phyloP scores from a whole-genome alignment of 64 coral and sea anemone genomes.

The Trachythela sp. region DNA sequence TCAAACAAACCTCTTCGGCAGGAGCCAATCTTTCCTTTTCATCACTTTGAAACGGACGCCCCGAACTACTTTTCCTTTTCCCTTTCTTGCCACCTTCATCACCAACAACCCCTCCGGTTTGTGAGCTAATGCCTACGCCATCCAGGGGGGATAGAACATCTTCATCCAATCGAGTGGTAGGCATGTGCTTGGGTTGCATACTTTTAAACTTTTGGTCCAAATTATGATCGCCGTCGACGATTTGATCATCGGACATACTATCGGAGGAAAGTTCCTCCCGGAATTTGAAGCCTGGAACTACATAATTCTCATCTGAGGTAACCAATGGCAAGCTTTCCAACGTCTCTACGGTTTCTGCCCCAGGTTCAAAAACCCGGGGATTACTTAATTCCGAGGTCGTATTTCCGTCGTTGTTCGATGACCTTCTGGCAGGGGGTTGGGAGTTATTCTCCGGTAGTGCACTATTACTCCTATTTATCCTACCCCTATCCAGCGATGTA shows the following conservation, averaged over 20 bases:
- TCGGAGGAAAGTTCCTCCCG: background rate
- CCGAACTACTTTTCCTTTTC: background rate
- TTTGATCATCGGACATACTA: background rate
- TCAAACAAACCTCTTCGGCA: background rate
- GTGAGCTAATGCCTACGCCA: background rate
- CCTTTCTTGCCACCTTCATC: background rate
- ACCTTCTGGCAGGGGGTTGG: background rate
- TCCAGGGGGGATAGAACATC: background rate
- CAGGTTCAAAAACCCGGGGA: background rate
- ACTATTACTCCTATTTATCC: background rate
- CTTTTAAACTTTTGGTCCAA: background rate
- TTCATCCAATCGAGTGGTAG: background rate
- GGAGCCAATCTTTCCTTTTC: background rate
- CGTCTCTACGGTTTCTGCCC: too few relatives aligned
- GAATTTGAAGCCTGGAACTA: background rate
- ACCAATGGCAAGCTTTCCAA: too few relatives aligned
- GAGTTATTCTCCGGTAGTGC: background rate
- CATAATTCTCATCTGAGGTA: too few relatives aligned
- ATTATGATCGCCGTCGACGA: background rate
- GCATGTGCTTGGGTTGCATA: background rate
- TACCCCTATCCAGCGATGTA: background rate
- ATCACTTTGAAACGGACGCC: background rate
- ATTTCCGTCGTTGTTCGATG: background rate
- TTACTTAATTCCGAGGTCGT: background rate
- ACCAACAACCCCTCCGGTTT: background rate